Evolutionary conservation across 2,888 invertebrate genomes (phyloP), one percentile per base, ranked within the genome.

Genomic region (Nymphalis c-album): DNA sequence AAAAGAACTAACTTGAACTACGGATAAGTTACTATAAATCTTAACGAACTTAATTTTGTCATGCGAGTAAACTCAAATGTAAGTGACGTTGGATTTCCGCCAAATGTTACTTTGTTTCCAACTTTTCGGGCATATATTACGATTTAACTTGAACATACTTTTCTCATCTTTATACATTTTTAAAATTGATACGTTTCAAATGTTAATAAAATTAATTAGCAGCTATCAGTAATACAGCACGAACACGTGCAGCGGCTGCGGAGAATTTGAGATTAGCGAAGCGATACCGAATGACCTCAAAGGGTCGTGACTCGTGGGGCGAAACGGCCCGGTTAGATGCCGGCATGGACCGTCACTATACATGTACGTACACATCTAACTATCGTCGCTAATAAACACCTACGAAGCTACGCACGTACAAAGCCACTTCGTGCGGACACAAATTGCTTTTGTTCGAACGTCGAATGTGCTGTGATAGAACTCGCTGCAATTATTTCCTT

Each of bases 361-460:
- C 73, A 73, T 71, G 63, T 81, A 79, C 71, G 10, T 57, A 72
- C 65, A 71, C 40, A 74, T 72, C 71, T 73, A 71, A 74, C 82
- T 80, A 83, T 83, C 81, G 80, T 80, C 83, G 81, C 83, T 91
- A 90, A 90, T 90, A 89, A 86, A 88, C 90, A 87, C 88, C 88
- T 89, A 85, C 81, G 80, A 88, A 77, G 84, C 89, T 76, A 84
- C 86, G 85, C 91, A 91, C 91, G 90, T 90, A 88, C 89, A 77
- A 81, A 81, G 83, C 81, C 85, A 85, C 85, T 87, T 82, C 88
- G 89, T 85, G 85, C 87, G 83, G 85, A 89, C 91, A 90, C 87
- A 91, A 90, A 91, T 91, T 90, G 90, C 89, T 88, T 91, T 91
- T 90, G 91, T 91, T 88, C 88, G 81, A 79, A 80, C 66, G 64